phyloP scores from a whole-genome alignment of 53 echinoderm and acorn worm species.

The Paelopatides confundens region DNA sequence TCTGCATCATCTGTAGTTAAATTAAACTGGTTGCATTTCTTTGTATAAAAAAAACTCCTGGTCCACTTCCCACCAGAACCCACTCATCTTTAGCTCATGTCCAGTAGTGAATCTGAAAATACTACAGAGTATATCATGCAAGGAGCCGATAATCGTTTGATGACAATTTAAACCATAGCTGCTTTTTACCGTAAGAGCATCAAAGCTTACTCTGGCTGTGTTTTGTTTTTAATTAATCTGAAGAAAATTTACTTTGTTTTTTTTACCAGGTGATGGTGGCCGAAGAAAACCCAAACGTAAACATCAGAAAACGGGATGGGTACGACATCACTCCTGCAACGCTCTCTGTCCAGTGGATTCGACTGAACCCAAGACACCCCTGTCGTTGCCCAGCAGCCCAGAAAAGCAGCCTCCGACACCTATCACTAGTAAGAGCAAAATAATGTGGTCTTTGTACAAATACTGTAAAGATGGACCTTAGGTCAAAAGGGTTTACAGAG shows the following conservation, averaged over 20 bases:
- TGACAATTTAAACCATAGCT: too few relatives aligned
- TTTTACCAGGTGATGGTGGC: background rate
- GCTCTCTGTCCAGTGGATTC: conserved; percentile 77
- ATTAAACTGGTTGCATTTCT: too few relatives aligned
- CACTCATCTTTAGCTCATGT: too few relatives aligned
- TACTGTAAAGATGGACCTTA: background rate
- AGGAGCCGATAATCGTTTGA: too few relatives aligned
- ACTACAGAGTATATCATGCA: too few relatives aligned
- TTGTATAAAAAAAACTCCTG: too few relatives aligned
- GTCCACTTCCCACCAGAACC: too few relatives aligned
- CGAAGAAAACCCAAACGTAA: background rate
- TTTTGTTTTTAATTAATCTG: background rate
- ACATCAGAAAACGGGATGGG: conserved; percentile 54
- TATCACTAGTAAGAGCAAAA: background rate
- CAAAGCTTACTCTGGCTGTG: too few relatives aligned
- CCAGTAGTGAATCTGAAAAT: too few relatives aligned
- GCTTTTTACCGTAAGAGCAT: too few relatives aligned
- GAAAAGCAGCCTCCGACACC: conserved; percentile 57
- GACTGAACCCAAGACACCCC: conserved; percentile 72
- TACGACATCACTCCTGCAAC: conserved; percentile 84
- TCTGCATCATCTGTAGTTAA: too few relatives aligned
- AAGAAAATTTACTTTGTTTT: background rate
- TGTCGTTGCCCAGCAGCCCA: conserved; percentile 90
- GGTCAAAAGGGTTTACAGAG: background rate
- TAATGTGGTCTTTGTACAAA: background rate